Conservation (phyloP, 2,797 vertebrate species). For the Alfaro cultratus region DNA sequence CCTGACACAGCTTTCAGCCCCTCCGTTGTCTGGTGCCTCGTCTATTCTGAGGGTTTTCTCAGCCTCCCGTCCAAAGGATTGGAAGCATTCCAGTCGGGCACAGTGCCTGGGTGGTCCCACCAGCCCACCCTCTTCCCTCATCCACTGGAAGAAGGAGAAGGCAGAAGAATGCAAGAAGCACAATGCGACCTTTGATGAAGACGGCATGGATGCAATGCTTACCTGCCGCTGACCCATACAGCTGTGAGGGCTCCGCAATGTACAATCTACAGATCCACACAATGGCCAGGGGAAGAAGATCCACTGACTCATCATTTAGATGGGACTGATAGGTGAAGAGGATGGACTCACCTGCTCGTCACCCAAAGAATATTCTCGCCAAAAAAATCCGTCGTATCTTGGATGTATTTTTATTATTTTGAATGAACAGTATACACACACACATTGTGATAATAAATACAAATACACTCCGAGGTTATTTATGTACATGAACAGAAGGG, state of each 20-base stretch:
- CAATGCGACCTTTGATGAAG: slow-evolving; percentile 78
- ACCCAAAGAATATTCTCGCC: slow-evolving; percentile 47
- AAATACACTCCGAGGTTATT: slow-evolving; percentile 57
- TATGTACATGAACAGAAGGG: slow-evolving; percentile 66
- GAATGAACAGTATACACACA: slow-evolving; percentile 55
- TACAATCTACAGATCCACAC: slow-evolving; percentile 59
- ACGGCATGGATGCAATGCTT: slow-evolving; percentile 70
- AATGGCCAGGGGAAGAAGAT: slow-evolving; percentile 57
- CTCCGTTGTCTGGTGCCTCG: slow-evolving; percentile 60
- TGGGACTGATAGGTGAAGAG: slow-evolving; percentile 62
- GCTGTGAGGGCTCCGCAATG: slow-evolving; percentile 67
- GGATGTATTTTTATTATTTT: slow-evolving; percentile 57
- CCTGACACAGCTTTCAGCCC: slow-evolving; percentile 76
- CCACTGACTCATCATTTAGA: slow-evolving; percentile 64
- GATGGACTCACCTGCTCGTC: slow-evolving; percentile 63
- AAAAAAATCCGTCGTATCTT: background rate
- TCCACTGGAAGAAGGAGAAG: slow-evolving; percentile 65
- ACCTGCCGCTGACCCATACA: slow-evolving; percentile 74
- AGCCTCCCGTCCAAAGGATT: slow-evolving; percentile 54
- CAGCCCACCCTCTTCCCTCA: background rate
- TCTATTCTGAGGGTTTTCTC: slow-evolving; percentile 45
- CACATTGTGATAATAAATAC: slow-evolving; percentile 73
- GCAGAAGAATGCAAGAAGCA: slow-evolving; percentile 74
- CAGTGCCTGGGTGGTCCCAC: slow-evolving; percentile 78
- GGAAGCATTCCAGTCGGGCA: slow-evolving; percentile 78